These are phyloP conservation scores for Acrobasis consociella DNA, from an alignment of 2,888 invertebrate species.

Conservation along the genomic window DNA sequence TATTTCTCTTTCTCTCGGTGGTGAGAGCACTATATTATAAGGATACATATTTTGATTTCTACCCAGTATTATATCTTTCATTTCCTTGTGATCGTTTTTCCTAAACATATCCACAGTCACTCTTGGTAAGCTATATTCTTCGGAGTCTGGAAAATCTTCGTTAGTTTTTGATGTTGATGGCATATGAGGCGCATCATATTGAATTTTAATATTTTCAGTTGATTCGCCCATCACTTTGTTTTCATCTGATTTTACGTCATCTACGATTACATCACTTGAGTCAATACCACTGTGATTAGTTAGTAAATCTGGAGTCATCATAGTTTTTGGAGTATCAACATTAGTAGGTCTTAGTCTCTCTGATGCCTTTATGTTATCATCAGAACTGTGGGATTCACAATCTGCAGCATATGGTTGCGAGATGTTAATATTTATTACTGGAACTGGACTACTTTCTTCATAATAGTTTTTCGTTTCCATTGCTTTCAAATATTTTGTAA, in stretches of 20 bases:
- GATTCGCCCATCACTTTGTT: neutral
- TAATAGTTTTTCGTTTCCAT: conserved; percentile 40
- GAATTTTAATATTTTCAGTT: conserved; percentile 21
- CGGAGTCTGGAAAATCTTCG: conserved; percentile 64
- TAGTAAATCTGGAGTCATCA: conserved; percentile 81
- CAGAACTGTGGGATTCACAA: conserved; percentile 73
- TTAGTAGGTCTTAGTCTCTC: conserved; percentile 31
- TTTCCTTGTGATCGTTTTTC: conserved; percentile 47
- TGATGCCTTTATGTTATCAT: conserved; percentile 64
- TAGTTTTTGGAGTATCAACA: conserved; percentile 34
- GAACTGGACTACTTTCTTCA: conserved; percentile 61
- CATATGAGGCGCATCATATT: conserved; percentile 22
- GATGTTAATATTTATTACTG: conserved; percentile 84
- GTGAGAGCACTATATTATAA: conserved; percentile 71
- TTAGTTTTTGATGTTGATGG: conserved; percentile 30
- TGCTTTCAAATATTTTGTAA: conserved; percentile 46
- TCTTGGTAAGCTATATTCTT: conserved; percentile 58
- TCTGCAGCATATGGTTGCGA: conserved; percentile 77
- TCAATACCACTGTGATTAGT: conserved; percentile 81
- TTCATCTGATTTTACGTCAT: conserved; percentile 26
- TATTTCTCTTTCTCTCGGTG: conserved; percentile 56
- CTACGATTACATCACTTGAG: conserved; percentile 36
- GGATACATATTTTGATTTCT: conserved; percentile 65
- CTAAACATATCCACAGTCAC: conserved; percentile 46
- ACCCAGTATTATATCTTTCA: conserved; percentile 71